phyloP scores from a whole-genome alignment of 35 echinoderm and acorn worm genomes.

The Apostichopus parvimensis region DNA sequence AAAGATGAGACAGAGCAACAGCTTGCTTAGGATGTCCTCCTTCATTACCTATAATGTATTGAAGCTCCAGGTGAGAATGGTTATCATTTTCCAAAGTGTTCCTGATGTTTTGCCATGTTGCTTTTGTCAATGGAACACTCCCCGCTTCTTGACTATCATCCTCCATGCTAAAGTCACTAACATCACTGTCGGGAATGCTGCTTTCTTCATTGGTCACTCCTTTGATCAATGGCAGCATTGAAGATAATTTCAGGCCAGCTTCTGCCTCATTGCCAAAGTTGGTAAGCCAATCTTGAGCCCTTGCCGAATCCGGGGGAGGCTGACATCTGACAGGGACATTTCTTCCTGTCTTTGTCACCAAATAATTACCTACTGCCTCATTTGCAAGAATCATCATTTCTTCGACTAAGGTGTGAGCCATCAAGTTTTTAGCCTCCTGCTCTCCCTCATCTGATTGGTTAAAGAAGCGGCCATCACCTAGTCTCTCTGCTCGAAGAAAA shows the following conservation, averaged over 20 bases:
- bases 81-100: neutral
- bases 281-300: neutral
- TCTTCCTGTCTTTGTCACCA: slow-evolving; percentile 53
- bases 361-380: slow-evolving; percentile 65
- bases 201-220: neutral
- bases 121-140: slow-evolving; percentile 37
- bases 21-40: slow-evolving; percentile 79
- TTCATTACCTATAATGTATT: slow-evolving; percentile 57
- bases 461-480: slow-evolving; percentile 56
- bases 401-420: slow-evolving; percentile 65
- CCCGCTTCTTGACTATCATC: slow-evolving; percentile 70
- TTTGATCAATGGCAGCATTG: neutral
- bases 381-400: slow-evolving; percentile 16
- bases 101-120: slow-evolving; percentile 42
- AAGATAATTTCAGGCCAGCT: neutral
- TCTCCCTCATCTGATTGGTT: slow-evolving; percentile 56
- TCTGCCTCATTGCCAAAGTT: neutral
- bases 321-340: slow-evolving; percentile 71
- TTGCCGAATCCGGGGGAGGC: neutral
- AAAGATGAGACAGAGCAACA: slow-evolving; percentile 60
- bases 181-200: slow-evolving; percentile 22
- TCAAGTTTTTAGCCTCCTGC: slow-evolving; percentile 37
- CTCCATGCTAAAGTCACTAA: neutral
- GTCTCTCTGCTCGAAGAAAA: slow-evolving; percentile 17
- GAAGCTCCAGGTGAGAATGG: neutral